Evolutionary conservation across 2,113 vertebrate species (phyloP).

Genomic region (Acrocephalus kingi): DNA sequence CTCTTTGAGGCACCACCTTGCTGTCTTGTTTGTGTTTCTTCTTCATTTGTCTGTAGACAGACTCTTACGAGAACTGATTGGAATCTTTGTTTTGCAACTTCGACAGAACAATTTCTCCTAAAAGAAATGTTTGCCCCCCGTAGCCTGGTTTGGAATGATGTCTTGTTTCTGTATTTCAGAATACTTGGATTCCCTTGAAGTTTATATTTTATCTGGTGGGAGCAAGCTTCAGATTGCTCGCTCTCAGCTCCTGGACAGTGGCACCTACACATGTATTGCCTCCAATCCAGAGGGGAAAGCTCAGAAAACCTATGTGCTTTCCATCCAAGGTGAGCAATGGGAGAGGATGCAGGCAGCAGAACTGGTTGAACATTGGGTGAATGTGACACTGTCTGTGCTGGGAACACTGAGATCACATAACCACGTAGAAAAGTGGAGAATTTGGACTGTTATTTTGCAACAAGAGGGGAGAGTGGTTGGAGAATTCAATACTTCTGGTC

Average conservation of each 20-base stretch:
- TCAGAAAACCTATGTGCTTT: conserved; percentile 86
- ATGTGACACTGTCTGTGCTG: background rate
- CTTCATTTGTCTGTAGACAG: background rate
- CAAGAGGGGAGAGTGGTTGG: background rate
- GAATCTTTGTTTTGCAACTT: background rate
- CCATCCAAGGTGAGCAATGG: conserved; percentile 81
- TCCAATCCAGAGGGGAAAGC: conserved; percentile 90
- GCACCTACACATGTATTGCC: conserved; percentile 87
- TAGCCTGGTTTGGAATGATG: background rate
- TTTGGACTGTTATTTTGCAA: background rate
- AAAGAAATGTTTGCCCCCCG: background rate
- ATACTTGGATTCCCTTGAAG: conserved; percentile 85
- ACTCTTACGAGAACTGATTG: background rate
- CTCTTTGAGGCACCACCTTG: background rate
- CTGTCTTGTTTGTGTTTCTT: background rate
- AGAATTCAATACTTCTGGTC: background rate
- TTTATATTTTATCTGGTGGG: conserved; percentile 91
- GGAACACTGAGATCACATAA: background rate
- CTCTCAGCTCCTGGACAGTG: conserved; percentile 84
- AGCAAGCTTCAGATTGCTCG: conserved; percentile 90
- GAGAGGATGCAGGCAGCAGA: background rate
- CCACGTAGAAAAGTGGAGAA: background rate
- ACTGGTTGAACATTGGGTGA: background rate
- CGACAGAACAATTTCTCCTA: background rate
- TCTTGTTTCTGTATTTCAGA: conserved; percentile 70